These are phyloP conservation scores for Stenodema calcarata DNA, from an alignment of 2,888 invertebrate genomes.

Conservation along the genomic window DNA sequence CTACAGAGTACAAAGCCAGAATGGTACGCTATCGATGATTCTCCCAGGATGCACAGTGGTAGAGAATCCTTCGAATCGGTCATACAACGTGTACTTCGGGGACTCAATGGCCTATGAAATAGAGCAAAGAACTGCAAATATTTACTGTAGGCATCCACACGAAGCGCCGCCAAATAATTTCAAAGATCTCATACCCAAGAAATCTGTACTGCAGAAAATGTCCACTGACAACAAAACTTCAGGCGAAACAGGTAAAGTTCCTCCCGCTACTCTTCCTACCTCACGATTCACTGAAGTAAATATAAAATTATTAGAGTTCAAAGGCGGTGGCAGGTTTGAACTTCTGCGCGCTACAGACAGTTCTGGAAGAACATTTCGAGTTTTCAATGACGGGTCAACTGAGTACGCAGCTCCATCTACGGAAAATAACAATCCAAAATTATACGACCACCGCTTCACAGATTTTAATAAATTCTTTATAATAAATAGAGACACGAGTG, in stretches of 20 bases:
- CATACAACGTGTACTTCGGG: not conserved
- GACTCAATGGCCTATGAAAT: not conserved
- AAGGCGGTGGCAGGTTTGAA: not conserved
- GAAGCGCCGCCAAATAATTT: not conserved
- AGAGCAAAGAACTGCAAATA: not conserved
- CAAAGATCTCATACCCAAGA: not conserved
- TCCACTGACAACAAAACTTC: not conserved
- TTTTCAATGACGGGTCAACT: constrained; percentile 16
- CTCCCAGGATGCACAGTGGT: not conserved
- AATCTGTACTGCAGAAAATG: not conserved
- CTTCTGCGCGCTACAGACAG: not conserved
- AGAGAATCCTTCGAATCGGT: not conserved
- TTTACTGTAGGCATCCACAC: not conserved
- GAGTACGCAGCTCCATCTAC: not conserved
- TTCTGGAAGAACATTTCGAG: not conserved
- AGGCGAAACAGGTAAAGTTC: not conserved
- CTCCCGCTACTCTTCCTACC: not conserved
- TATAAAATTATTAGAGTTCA: not conserved
- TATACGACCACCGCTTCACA: not conserved
- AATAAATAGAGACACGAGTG: constrained; percentile 38
- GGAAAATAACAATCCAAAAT: not conserved
- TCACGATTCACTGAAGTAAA: not conserved
- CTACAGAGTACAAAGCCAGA: not conserved
- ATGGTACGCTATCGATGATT: not conserved
- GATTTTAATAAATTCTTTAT: constrained; percentile 43